Conservation (phyloP, 2,113 vertebrate genomes). For the Sebastes schlegelii region DNA sequence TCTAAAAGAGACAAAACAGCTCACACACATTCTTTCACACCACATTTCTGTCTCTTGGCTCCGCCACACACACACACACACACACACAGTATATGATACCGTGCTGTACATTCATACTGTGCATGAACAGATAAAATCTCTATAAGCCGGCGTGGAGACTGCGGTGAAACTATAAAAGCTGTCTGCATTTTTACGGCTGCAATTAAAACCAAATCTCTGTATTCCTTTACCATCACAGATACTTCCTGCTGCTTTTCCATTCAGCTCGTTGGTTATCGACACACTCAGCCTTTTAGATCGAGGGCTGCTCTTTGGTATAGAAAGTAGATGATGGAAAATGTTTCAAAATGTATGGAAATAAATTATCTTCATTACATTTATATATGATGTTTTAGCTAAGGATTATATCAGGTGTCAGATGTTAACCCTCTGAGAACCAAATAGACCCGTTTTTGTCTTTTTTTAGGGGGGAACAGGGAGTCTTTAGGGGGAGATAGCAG, state of each 20-base stretch:
- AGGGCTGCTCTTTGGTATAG: background rate
- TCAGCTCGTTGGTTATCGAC: background rate
- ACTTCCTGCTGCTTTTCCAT: slow-evolving; percentile 17
- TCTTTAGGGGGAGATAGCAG: no score
- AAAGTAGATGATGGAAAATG: background rate
- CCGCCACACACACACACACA: no score
- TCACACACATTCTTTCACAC: no score
- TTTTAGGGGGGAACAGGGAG: no score
- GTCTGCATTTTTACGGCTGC: slow-evolving; percentile 54
- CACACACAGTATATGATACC: background rate
- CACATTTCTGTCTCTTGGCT: no score
- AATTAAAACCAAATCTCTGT: slow-evolving; percentile 39
- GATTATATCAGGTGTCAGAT: background rate
- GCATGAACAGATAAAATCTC: slow-evolving; percentile 6
- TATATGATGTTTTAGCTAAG: background rate
- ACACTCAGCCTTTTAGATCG: slow-evolving; percentile 8
- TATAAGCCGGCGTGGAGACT: slow-evolving; percentile 34
- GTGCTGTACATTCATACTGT: slow-evolving; percentile 3
- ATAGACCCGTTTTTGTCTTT: no score
- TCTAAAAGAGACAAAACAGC: no score
- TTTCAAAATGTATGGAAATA: background rate
- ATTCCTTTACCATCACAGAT: background rate
- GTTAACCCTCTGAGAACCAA: no score
- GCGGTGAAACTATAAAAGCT: slow-evolving; percentile 57
- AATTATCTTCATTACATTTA: background rate